Conservation (phyloP, 2,113 vertebrate genomes). For the Amphiprion percula region DNA sequence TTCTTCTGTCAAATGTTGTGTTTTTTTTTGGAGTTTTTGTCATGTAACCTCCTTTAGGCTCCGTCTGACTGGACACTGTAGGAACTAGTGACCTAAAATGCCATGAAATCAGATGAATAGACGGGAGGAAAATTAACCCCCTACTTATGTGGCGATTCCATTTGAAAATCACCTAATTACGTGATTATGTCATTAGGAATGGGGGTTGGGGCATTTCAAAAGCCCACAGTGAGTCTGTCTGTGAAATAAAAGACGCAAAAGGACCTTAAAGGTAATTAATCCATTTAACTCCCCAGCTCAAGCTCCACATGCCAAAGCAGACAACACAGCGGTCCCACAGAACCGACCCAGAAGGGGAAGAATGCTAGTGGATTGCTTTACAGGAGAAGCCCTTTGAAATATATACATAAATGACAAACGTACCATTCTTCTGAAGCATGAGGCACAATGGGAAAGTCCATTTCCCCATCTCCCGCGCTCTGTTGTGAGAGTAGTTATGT, state of each 20-base stretch:
- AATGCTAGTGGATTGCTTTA: constrained; percentile 89
- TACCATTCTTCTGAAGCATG: constrained; percentile 84
- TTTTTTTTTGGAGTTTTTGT: constrained; percentile 79
- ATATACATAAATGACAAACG: constrained; percentile 87
- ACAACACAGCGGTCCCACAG: constrained; percentile 83
- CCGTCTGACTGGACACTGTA: constrained; percentile 48
- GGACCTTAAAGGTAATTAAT: constrained; percentile 92
- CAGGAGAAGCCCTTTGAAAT: constrained; percentile 90
- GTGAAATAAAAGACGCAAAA: constrained; percentile 91
- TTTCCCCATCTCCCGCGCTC: constrained; percentile 37
- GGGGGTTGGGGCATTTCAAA: constrained; percentile 84
- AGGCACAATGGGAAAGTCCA: constrained; percentile 69
- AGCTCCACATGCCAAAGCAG: constrained; percentile 85
- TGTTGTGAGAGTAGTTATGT: constrained; percentile 44
- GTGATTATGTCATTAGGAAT: constrained; percentile 95
- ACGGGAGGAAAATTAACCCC: constrained; percentile 85
- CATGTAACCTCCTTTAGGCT: constrained; percentile 64
- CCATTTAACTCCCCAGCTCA: constrained; percentile 89
- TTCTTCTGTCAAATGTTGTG: constrained; percentile 43
- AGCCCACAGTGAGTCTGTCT: constrained; percentile 85
- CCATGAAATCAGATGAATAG: constrained; percentile 79
- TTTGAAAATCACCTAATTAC: constrained; percentile 93
- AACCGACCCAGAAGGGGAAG: constrained; percentile 74
- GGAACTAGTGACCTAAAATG: constrained; percentile 79
- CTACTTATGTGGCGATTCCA: constrained; percentile 85